A percentile compares a stretch with the other conserved stretches of the same genome.
Evolutionary conservation across 2,888 invertebrate genomes (phyloP).

Genomic region (Amaurobius ferox): DNA sequence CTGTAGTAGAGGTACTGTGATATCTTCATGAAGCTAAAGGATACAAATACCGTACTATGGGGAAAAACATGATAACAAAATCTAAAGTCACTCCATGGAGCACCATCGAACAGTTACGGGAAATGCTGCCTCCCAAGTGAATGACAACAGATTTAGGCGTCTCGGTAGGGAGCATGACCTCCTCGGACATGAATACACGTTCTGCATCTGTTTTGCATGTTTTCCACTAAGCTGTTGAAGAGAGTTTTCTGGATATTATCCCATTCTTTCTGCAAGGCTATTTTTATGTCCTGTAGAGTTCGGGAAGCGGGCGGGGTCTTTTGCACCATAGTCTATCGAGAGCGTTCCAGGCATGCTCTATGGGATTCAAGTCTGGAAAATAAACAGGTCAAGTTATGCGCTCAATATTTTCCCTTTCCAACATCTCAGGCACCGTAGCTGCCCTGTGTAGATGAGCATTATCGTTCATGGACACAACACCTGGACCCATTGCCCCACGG

Average conservation of each 20-base stretch:
- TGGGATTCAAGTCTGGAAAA: not conserved
- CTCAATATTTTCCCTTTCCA: not conserved
- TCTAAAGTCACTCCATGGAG: not conserved
- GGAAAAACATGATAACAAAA: not conserved
- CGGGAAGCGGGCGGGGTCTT: not conserved
- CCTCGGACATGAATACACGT: not conserved
- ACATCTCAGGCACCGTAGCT: not conserved
- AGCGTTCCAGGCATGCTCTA: not conserved
- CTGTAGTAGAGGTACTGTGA: not conserved
- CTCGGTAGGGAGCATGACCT: not conserved
- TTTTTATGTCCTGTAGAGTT: not conserved
- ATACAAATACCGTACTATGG: not conserved
- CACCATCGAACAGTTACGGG: constrained; percentile 9
- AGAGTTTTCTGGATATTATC: not conserved
- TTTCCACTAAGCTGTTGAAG: constrained; percentile 5
- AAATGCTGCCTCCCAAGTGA: not conserved
- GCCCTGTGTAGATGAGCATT: not conserved
- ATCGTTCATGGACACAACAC: not conserved
- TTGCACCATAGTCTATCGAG: not conserved
- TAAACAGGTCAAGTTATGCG: not conserved
- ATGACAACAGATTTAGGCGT: not conserved
- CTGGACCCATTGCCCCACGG: not conserved
- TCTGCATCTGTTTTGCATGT: not conserved
- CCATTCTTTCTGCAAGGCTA: not conserved
- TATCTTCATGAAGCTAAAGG: constrained; percentile 4